phyloP scores from a whole-genome alignment of 2,113 vertebrate species.

The Petromus typicus region DNA sequence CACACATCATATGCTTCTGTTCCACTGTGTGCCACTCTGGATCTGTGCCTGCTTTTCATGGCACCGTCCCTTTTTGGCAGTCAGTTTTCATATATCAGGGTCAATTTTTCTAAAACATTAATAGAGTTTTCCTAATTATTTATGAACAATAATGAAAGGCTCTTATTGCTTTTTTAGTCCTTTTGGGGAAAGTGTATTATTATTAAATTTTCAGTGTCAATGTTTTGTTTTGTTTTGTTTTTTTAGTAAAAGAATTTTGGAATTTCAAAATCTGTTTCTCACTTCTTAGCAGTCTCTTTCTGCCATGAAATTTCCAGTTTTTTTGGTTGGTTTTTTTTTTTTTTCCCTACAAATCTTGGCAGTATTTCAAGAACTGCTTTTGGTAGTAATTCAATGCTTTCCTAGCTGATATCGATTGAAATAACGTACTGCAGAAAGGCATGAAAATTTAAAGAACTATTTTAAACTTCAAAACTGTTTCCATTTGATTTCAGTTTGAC shows the following conservation, averaged over 20 bases:
- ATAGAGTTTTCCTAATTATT: constrained; percentile 33
- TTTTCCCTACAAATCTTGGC: constrained; percentile 54
- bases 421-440: constrained; percentile 77
- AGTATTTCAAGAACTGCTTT: constrained; percentile 67
- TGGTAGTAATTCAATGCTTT: constrained; percentile 75
- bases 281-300: background rate
- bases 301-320: constrained; percentile 31
- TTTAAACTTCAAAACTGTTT: constrained; percentile 77
- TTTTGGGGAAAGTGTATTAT: background rate
- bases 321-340: constrained; percentile 7
- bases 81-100: background rate
- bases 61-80: background rate
- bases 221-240: no score
- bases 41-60: background rate
- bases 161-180: background rate
- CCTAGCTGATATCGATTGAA: constrained; percentile 76
- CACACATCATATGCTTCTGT: background rate
- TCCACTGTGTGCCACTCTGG: no score
- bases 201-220: constrained; percentile 15
- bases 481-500: constrained; percentile 72
- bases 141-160: background rate
- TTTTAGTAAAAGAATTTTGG: constrained; percentile 24
- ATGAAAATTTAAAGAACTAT: constrained; percentile 81
- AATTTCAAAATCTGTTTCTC: constrained; percentile 16
- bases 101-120: background rate